Evolutionary conservation across 2,797 vertebrate genomes (phyloP).

Genomic region (Anguilla megastoma): DNA sequence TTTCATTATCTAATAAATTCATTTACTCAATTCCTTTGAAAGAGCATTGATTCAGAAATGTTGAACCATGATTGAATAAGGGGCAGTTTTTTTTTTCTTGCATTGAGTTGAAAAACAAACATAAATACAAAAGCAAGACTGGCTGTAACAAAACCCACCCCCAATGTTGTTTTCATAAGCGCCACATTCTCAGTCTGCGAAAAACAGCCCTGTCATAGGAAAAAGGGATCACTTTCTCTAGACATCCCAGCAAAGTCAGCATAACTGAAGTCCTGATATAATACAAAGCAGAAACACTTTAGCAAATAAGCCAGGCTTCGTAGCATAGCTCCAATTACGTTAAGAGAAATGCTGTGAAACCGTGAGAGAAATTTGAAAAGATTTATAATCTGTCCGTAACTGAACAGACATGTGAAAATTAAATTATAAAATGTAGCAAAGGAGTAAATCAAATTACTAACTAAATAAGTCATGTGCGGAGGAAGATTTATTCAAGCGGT

Average conservation of each 20-base stretch:
- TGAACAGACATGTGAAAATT: slow-evolving; percentile 64
- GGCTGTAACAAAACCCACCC: not conserved
- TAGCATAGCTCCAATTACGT: slow-evolving; percentile 56
- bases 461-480: slow-evolving; percentile 54
- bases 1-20: not conserved
- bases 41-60: not conserved
- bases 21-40: not conserved
- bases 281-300: slow-evolving; percentile 39
- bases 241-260: not conserved
- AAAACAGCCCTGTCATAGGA: not conserved
- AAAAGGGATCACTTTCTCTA: not conserved
- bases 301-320: slow-evolving; percentile 41
- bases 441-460: slow-evolving; percentile 70
- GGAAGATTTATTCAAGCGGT: slow-evolving; percentile 68
- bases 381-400: slow-evolving; percentile 61
- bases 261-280: not conserved
- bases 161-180: not conserved
- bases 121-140: not conserved
- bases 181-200: not conserved
- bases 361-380: slow-evolving; percentile 50
- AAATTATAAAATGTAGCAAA: slow-evolving; percentile 68
- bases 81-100: not conserved
- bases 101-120: not conserved
- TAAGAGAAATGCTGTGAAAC: slow-evolving; percentile 60
- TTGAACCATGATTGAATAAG: not conserved